These are phyloP conservation scores for Agrochola litura DNA, from an alignment of 2,888 invertebrate species.

Conservation along the genomic window DNA sequence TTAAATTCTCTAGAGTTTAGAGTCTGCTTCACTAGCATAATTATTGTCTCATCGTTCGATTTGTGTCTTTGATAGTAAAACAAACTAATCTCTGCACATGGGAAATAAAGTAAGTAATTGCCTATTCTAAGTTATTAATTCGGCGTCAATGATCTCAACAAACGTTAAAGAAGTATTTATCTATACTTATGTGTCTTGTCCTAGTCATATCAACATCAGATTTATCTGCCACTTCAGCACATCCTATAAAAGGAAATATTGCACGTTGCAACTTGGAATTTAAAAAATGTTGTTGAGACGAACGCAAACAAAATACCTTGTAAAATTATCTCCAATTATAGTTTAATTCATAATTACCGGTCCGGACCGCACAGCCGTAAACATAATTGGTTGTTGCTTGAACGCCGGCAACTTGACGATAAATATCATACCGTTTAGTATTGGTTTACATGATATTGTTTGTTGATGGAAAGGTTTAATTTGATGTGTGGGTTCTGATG, in stretches of 20 bases:
- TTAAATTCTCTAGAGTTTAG: not conserved
- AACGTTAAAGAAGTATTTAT: not conserved
- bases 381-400: constrained; percentile 77
- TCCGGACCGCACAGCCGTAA: constrained; percentile 68
- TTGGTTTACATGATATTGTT: constrained; percentile 63
- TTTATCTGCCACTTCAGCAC: constrained; percentile 34
- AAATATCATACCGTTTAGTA: constrained; percentile 65
- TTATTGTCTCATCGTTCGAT: not conserved
- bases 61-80: not conserved
- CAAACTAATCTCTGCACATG: not conserved
- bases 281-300: constrained; percentile 66
- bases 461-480: constrained; percentile 45
- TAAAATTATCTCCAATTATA: constrained; percentile 79
- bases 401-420: constrained; percentile 57
- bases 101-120: constrained; percentile 1
- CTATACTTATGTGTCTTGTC: not conserved
- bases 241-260: constrained; percentile 46
- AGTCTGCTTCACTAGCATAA: no score
- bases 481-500: constrained; percentile 36
- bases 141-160: constrained; percentile 3
- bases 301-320: constrained; percentile 58
- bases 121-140: not conserved
- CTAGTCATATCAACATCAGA: constrained; percentile 24
- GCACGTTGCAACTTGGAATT: constrained; percentile 55
- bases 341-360: constrained; percentile 81